Evolutionary conservation across 2,888 invertebrate species (phyloP), one percentile per base, ranked within the genome.

Genomic region (Calameuta pallipes): DNA sequence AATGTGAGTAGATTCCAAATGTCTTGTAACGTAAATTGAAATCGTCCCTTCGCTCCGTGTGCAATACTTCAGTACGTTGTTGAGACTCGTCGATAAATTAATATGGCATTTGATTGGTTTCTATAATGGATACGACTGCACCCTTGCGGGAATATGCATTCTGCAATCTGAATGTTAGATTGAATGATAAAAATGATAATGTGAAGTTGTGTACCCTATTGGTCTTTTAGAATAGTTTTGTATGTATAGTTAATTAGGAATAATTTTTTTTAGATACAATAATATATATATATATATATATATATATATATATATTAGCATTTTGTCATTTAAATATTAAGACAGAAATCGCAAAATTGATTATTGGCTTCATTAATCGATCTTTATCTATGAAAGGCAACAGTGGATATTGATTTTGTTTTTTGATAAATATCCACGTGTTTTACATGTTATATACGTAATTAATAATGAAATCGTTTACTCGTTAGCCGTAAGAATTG

Each of bases 1-100:
- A 94, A 96, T 97, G 97, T 97, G 93, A 96, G 96, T 96, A 94
- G 81, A 84, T 74, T 56, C 6, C 56, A 56, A 56, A 23, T 56
- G 56, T 56, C 89, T 78, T 76, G 80, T 83, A 83, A 80, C 79
- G 82, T 81, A 82, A 86, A 87, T 79, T 82, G 9, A 56, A 56
- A 56, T 23, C 9, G 9, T 15, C 56, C 56, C 23, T 56, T 23
- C 2, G 23, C 56, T 23, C 56, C 56, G 2, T 56, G 56, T 9
- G 56, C 23, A 23, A 56, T 56, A 56, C 23, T 9, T 56, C 23
- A 56, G 56, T 6, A 23, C 1, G 23, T 2, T 23, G 2, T 9
- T 56, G 9, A 41, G 15, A 56, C 23, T 56, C 15, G 9, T 56
- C 56, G 56, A 56, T 23, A 56, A 56, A 56, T 56, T 56, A 56